phyloP scores from a whole-genome alignment of 2,113 vertebrate species.

The Lagopus muta region DNA sequence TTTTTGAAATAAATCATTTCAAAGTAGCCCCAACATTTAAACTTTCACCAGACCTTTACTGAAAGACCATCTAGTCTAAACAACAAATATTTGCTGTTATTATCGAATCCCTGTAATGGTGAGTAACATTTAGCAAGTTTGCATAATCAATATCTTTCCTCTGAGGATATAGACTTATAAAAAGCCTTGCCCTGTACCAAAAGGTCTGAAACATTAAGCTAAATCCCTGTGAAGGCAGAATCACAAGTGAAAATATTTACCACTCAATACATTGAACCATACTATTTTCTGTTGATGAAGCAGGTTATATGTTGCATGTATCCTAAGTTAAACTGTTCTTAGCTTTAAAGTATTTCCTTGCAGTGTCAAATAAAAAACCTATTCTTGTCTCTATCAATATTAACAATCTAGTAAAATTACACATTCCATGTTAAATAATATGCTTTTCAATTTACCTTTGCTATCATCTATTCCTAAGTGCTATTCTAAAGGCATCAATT shows the following conservation, averaged over 20 bases:
- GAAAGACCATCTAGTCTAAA: neutral
- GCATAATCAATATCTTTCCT: slow-evolving; percentile 47
- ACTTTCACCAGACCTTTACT: slow-evolving; percentile 18
- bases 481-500: neutral
- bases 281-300: neutral
- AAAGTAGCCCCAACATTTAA: slow-evolving; percentile 24
- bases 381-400: neutral
- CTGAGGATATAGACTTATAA: neutral
- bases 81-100: slow-evolving; percentile 18
- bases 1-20: slow-evolving; percentile 8
- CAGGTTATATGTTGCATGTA: neutral
- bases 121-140: slow-evolving; percentile 47
- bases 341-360: neutral
- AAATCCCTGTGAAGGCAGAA: neutral
- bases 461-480: neutral
- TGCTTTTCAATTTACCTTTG: neutral
- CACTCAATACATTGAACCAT: slow-evolving; percentile 29
- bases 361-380: slow-evolving; percentile 6
- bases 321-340: neutral
- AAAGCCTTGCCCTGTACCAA: neutral
- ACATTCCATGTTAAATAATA: neutral
- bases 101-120: neutral
- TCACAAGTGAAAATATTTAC: slow-evolving; percentile 51
- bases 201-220: slow-evolving; percentile 11
- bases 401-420: neutral